Evolutionary conservation across 2,888 invertebrate genomes (phyloP).

Genomic region (Omphaloscelis lunosa): DNA sequence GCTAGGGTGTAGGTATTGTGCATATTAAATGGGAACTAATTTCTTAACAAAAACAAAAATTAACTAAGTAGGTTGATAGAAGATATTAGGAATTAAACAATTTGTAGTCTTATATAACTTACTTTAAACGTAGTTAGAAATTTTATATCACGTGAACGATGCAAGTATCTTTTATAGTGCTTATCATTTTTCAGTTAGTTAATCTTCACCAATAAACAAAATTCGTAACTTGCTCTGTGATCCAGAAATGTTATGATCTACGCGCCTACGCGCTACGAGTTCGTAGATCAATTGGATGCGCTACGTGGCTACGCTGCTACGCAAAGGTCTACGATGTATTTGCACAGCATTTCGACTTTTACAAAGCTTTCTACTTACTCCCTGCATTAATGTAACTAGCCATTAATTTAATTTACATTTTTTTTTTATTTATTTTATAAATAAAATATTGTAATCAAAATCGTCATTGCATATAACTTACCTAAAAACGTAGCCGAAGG

Average conservation of each 20-base stretch:
- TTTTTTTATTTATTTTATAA: neutral
- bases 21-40: constrained; percentile 17
- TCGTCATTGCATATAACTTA: constrained; percentile 80
- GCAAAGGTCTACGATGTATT: constrained; percentile 33
- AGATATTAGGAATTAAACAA: neutral
- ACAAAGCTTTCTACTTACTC: constrained; percentile 25
- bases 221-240: constrained; percentile 17
- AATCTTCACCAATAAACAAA: neutral
- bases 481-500: constrained; percentile 97
- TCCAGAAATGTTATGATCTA: constrained; percentile 7
- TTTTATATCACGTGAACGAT: neutral
- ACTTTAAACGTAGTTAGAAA: constrained; percentile 17
- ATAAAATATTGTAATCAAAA: neutral
- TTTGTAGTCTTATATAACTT: constrained; percentile 23
- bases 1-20: constrained; percentile 37
- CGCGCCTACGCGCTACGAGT: constrained; percentile 27
- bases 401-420: neutral
- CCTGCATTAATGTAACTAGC: constrained; percentile 1
- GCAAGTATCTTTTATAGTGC: neutral
- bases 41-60: neutral
- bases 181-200: neutral
- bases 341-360: constrained; percentile 6
- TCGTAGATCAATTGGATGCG: constrained; percentile 28
- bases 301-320: constrained; percentile 55
- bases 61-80: constrained; percentile 21